These are phyloP conservation scores for Diplazon laetatorius DNA, from an alignment of 2,888 invertebrate genomes.

Conservation along the genomic window DNA sequence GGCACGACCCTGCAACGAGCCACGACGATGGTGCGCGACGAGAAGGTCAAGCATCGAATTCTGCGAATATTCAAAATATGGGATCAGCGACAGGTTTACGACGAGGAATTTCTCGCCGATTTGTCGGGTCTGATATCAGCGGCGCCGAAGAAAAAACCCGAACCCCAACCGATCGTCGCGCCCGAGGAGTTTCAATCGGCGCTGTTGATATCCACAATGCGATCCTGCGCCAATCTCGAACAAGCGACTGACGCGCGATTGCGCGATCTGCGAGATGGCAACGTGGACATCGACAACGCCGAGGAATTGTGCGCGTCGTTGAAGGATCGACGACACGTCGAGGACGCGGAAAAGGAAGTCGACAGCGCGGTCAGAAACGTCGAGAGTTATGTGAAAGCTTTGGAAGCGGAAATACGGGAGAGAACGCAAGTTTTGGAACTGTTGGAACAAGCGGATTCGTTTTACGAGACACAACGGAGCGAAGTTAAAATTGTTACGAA, in stretches of 20 bases:
- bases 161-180: conserved; percentile 83
- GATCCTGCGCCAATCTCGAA: conserved; percentile 78
- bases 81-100: conserved; percentile 96
- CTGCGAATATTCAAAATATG: conserved; percentile 97
- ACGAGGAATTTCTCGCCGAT: conserved; percentile 94
- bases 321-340: conserved; percentile 94
- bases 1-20: conserved; percentile 96
- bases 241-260: conserved; percentile 80
- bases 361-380: conserved; percentile 91
- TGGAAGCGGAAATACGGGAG: conserved; percentile 92
- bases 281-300: conserved; percentile 89
- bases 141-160: conserved; percentile 88
- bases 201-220: conserved; percentile 80
- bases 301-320: conserved; percentile 90
- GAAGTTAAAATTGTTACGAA: conserved; percentile 98
- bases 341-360: conserved; percentile 94
- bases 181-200: conserved; percentile 89
- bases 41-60: conserved; percentile 93
- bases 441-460: conserved; percentile 91
- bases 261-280: conserved; percentile 86
- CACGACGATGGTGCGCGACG: conserved; percentile 94
- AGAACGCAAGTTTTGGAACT: conserved; percentile 90
- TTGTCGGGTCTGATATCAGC: conserved; percentile 92
- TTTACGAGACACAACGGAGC: conserved; percentile 94
- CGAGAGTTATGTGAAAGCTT: conserved; percentile 90